A percentile compares a stretch with the other conserved stretches of the same genome.
These are phyloP conservation scores for Sogatella furcifera DNA, from an alignment of 1,140 invertebrate genomes.

Conservation along the genomic window DNA sequence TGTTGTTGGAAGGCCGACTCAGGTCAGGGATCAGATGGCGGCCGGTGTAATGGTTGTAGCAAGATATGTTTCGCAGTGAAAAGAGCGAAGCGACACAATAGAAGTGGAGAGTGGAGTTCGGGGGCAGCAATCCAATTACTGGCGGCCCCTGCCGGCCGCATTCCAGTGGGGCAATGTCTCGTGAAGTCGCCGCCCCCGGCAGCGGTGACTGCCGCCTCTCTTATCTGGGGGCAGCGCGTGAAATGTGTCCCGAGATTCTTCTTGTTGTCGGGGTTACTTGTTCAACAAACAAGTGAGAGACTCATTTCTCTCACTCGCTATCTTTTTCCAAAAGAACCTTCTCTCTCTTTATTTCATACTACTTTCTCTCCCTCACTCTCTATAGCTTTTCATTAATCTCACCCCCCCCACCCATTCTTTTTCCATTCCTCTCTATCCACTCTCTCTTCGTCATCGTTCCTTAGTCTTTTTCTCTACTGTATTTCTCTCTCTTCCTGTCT, in stretches of 20 bases:
- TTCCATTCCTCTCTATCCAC: constrained; percentile 14
- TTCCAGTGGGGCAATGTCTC: not conserved
- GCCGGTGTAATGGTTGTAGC: too few species aligned
- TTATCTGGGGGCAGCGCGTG: not conserved
- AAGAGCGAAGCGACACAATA: not conserved
- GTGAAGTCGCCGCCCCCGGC: not conserved
- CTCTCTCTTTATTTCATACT: too few species aligned
- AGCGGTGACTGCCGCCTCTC: not conserved
- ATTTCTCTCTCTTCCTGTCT: constrained; percentile 21
- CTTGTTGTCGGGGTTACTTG: not conserved
- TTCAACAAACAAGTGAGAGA: not conserved
- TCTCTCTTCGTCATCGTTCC: constrained; percentile 8
- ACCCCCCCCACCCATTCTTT: not conserved
- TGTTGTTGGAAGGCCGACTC: too few species aligned
- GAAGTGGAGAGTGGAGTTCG: not conserved
- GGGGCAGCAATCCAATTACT: constrained; percentile 1
- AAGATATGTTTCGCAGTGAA: too few species aligned
- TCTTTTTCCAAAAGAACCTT: constrained; percentile 12
- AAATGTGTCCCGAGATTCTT: not conserved
- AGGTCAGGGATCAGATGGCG: too few species aligned
- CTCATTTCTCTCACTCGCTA: not conserved
- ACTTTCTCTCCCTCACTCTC: constrained; percentile 7
- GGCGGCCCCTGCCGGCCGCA: not conserved
- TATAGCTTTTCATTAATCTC: too few species aligned
- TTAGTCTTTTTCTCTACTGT: constrained; percentile 14